These are phyloP conservation scores for Epirrhoe tristata DNA, from an alignment of 2,888 invertebrate species.

Conservation along the genomic window DNA sequence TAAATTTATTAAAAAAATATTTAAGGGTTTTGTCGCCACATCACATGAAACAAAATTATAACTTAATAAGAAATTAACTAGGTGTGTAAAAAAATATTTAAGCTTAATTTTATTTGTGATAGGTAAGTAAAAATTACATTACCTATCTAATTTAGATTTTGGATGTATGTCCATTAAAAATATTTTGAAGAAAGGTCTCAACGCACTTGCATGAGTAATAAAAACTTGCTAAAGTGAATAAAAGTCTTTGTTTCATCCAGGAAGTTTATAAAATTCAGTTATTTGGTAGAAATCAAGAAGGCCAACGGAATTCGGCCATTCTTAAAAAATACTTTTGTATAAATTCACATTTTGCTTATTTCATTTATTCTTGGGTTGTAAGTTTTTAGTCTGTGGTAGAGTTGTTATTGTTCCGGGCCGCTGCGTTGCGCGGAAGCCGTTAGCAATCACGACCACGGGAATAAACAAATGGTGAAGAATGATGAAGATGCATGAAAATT, in stretches of 20 bases:
- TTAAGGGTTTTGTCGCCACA: too few relatives aligned
- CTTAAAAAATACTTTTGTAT: background rate
- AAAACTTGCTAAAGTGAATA: background rate
- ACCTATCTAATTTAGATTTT: too few relatives aligned
- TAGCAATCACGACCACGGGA: conserved; percentile 54
- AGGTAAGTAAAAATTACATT: too few relatives aligned
- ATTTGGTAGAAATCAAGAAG: conserved; percentile 19
- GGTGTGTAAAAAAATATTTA: too few relatives aligned
- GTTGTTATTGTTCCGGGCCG: conserved; percentile 70
- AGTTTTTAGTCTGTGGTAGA: conserved; percentile 48
- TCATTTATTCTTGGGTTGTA: conserved; percentile 15
- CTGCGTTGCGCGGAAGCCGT: conserved; percentile 67
- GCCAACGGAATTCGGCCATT: conserved; percentile 24
- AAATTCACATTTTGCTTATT: conserved; percentile 15
- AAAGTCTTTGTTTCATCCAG: conserved; percentile 11
- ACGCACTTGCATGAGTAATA: background rate
- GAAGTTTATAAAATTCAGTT: conserved; percentile 12
- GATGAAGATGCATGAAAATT: too few relatives aligned
- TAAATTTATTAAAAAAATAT: too few relatives aligned
- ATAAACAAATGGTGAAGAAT: conserved; percentile 29
- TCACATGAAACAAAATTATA: too few relatives aligned
- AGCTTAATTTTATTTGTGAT: too few relatives aligned
- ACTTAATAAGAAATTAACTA: too few relatives aligned
- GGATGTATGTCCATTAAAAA: too few relatives aligned
- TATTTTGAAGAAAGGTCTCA: too few relatives aligned